A percentile compares a stretch with the other conserved stretches of the same genome.
phyloP scores from a whole-genome alignment of 2,113 vertebrate genomes.

The Thalassoma bifasciatum region DNA sequence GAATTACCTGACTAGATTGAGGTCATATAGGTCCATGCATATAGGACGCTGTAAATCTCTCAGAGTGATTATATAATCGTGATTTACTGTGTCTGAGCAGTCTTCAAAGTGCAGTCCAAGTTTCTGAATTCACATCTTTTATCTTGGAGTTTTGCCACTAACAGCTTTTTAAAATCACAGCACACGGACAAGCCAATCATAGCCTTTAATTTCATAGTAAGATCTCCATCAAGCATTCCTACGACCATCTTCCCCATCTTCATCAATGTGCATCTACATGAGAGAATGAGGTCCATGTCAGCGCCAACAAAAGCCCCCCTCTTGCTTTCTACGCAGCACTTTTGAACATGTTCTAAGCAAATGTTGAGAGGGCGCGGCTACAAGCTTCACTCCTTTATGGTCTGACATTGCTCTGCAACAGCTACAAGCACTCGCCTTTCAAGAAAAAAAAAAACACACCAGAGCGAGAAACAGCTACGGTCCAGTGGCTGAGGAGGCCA shows the following conservation, averaged over 20 bases:
- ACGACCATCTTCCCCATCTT: background rate
- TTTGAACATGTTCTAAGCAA: conserved; percentile 31
- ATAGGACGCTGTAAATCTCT: background rate
- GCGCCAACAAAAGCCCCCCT: conserved; percentile 41
- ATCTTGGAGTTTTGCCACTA: too few relatives aligned
- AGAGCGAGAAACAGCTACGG: conserved; percentile 39
- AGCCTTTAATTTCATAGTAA: conserved; percentile 5
- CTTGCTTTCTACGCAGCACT: conserved; percentile 22
- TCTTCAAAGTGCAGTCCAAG: background rate
- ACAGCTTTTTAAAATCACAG: background rate
- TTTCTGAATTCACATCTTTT: background rate
- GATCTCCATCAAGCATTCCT: background rate
- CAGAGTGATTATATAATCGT: background rate
- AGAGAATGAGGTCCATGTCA: conserved; percentile 43
- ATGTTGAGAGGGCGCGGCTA: conserved; percentile 1
- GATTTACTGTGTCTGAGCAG: background rate
- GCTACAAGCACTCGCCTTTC: conserved; percentile 35
- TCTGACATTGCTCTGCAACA: conserved; percentile 26
- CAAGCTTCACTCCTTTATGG: conserved; percentile 21
- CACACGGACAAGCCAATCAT: conserved; percentile 6
- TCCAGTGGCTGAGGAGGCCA: conserved; percentile 64
- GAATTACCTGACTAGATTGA: conserved; percentile 41
- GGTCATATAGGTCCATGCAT: conserved; percentile 20
- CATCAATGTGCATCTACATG: conserved; percentile 23
- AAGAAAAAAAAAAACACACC: conserved; percentile 31